These are phyloP conservation scores for Drosophila neoperkinsi DNA, from an alignment of 2,888 invertebrate genomes.

Conservation along the genomic window DNA sequence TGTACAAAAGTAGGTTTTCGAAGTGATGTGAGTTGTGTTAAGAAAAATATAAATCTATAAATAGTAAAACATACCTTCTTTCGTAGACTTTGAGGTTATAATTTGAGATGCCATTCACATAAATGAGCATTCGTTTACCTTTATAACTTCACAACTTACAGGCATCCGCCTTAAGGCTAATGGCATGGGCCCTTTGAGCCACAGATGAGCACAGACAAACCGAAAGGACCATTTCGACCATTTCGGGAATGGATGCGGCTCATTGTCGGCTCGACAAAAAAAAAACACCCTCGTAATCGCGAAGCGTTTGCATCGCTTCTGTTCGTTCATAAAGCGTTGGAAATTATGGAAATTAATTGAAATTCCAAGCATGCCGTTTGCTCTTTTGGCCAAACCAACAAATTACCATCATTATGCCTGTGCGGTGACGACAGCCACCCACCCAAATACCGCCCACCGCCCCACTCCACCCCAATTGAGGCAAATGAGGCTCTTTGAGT, in stretches of 20 bases:
- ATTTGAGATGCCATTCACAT: background rate
- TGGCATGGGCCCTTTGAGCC: slow-evolving; percentile 3
- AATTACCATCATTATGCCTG: slow-evolving; percentile 83
- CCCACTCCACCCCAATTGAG: background rate
- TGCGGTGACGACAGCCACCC: slow-evolving; percentile 39
- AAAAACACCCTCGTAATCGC: slow-evolving; percentile 55
- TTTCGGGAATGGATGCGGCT: slow-evolving; percentile 16
- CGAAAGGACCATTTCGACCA: slow-evolving; percentile 5
- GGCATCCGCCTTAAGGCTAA: background rate
- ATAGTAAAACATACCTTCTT: slow-evolving; percentile 3
- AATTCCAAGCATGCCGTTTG: slow-evolving; percentile 85
- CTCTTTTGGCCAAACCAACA: slow-evolving; percentile 83
- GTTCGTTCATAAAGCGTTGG: slow-evolving; percentile 77
- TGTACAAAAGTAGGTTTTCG: background rate
- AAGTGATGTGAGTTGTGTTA: background rate
- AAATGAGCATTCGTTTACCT: slow-evolving; percentile 19
- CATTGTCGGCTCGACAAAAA: slow-evolving; percentile 27
- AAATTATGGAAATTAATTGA: slow-evolving; percentile 85
- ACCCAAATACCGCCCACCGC: slow-evolving; percentile 10
- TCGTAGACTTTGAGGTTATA: background rate
- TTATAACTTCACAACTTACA: slow-evolving; percentile 1
- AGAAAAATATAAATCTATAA: background rate
- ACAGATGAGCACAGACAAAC: slow-evolving; percentile 6
- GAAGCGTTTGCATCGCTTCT: slow-evolving; percentile 46
- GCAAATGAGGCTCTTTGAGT: slow-evolving; percentile 58